Base-by-base conservation (phyloP, 2,888 invertebrate species). In the Cactoblastis cactorum region DNA sequence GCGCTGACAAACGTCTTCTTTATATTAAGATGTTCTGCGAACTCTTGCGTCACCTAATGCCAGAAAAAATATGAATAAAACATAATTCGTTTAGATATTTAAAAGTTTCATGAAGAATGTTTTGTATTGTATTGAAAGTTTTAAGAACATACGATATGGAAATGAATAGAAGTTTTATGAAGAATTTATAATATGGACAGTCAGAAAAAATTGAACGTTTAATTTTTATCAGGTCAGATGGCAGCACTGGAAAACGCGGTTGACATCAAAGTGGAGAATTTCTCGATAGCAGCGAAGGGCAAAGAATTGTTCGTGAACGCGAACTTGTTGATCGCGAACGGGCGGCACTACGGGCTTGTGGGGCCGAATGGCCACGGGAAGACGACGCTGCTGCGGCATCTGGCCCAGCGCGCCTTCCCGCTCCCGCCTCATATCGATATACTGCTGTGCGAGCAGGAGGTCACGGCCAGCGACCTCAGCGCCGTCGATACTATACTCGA, bases 301-400 rank as follows among this genome's bases (percentile, higher is more conserved):
- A 97, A 99, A 69, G 97, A 98, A 74, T 90, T 99, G 41, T 99
- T 99, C 80, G 95, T 97, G 28, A 99, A 99, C 80, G 98, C 99
- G 0, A 96, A 94, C 77, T 87, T 99, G 28, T 88, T 97, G 48
- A 98, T 99, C 63, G 98, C 98, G 0, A 93, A 95, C 69, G 97
- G 98, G 0, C 92, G 99, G 41, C 93, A 97, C 65, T 99, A 99
- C 81, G 99, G 99, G 68, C 90, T 99, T 3, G 99, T 99, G 1
- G 99, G 99, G 18, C 99, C 99, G 0, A 99, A 99, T 80, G 99
- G 97, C 0, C 98, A 99, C 88, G 99, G 99, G 11, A 99, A 99
- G 90, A 99, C 99, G 0, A 99, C 99, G 0, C 81, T 99, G 19
- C 84, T 99, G 50, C 93, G 98, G 52, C 99, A 99, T 76, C 93